phyloP scores from a whole-genome alignment of 2,113 vertebrate genomes.

The Platichthys flesus region DNA sequence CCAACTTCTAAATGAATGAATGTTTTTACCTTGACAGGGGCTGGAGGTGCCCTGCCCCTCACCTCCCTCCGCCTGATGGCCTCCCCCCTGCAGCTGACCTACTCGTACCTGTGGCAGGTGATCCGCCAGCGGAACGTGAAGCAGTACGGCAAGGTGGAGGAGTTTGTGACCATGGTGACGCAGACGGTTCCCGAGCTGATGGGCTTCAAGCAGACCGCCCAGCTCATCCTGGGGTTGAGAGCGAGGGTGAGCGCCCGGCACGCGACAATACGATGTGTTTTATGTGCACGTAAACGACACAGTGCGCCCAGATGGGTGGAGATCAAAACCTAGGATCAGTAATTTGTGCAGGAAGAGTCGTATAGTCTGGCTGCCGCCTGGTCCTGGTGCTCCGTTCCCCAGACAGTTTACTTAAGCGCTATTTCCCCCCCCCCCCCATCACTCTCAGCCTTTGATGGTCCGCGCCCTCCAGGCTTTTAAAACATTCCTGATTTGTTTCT shows the following conservation, averaged over 20 bases:
- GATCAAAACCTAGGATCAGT: background rate
- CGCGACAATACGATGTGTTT: too few relatives aligned
- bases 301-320: background rate
- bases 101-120: constrained; percentile 82
- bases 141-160: constrained; percentile 80
- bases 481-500: background rate
- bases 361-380: background rate
- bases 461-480: background rate
- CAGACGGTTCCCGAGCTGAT: constrained; percentile 81
- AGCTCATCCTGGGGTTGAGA: constrained; percentile 82
- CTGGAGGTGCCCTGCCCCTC: constrained; percentile 58
- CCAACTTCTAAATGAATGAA: background rate
- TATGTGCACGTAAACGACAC: too few relatives aligned
- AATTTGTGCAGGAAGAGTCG: background rate
- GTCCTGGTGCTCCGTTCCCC: too few relatives aligned
- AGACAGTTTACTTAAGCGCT: background rate
- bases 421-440: background rate
- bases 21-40: constrained; percentile 30
- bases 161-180: constrained; percentile 80
- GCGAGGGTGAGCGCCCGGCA: constrained; percentile 77
- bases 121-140: constrained; percentile 70
- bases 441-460: background rate
- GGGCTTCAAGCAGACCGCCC: constrained; percentile 82
- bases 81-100: constrained; percentile 77
- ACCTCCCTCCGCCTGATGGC: constrained; percentile 74